A percentile compares a stretch with the other conserved stretches of the same genome.
phyloP scores from a whole-genome alignment of 2,888 invertebrate genomes.

The Rhagonycha fulva region DNA sequence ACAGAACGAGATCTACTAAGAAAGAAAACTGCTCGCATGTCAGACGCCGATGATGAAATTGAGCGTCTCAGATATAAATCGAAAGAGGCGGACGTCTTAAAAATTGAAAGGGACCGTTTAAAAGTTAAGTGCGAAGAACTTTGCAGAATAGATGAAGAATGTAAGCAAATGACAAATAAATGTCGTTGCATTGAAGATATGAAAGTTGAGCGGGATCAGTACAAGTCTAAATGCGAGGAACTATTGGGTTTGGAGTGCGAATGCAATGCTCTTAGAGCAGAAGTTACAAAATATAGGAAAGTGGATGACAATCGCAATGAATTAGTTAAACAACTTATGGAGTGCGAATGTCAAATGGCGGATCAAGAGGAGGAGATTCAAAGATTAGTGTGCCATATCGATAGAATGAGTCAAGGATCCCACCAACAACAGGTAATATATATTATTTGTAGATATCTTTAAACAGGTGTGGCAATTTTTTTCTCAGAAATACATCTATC shows the following conservation, averaged over 20 bases:
- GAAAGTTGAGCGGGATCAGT: constrained; percentile 49
- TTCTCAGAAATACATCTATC: not conserved
- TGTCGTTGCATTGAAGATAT: constrained; percentile 44
- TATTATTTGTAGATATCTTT: not conserved
- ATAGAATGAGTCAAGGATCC: constrained; percentile 52
- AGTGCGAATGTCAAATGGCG: constrained; percentile 60
- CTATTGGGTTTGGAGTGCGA: constrained; percentile 45
- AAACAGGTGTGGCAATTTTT: constrained; percentile 38
- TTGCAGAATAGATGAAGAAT: constrained; percentile 44
- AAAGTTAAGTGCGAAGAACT: constrained; percentile 42
- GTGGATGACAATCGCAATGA: constrained; percentile 58
- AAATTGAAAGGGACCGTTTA: constrained; percentile 48
- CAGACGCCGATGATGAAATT: constrained; percentile 35
- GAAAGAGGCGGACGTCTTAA: constrained; percentile 47
- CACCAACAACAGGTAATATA: constrained; percentile 49
- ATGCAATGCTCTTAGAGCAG: constrained; percentile 41
- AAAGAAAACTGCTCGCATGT: constrained; percentile 30
- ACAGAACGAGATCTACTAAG: constrained; percentile 37
- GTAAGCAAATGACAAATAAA: constrained; percentile 43
- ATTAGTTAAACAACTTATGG: constrained; percentile 58
- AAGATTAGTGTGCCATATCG: constrained; percentile 59
- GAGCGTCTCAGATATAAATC: constrained; percentile 41
- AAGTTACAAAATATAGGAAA: constrained; percentile 44
- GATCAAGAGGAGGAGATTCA: constrained; percentile 64
- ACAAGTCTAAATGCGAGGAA: constrained; percentile 49